Base-by-base conservation (phyloP, 1,140 invertebrate genomes). In the Drosophila repletoides region DNA sequence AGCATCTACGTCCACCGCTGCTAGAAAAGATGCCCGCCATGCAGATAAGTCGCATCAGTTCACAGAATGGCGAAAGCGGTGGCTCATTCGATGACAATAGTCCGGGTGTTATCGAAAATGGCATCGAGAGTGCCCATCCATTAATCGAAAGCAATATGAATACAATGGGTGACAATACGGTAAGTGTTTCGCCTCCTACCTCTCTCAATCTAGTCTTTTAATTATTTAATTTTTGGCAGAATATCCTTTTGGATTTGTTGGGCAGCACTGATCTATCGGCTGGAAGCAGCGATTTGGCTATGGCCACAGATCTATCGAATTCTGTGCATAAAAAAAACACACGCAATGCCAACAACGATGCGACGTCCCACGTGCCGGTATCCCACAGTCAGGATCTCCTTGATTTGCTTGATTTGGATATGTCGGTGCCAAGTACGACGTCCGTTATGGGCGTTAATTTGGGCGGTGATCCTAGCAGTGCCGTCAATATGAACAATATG, bases 1-100 rank as follows among this genome's bases (percentile, higher is more conserved):
- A 96, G 84, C 94, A 97, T 88, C 90, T 97, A 71, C 92, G 96
- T 65, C 92, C 94, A 1, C 94, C 95, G 14, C 91, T 99, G 21
- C 91, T 99, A 73, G 98, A 99, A 91, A 93, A 97, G 88, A 99
- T 99, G 98, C 98, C 98, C 46, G 94, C 96, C 5, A 95, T 97
- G 94, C 95, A 97, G 91, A 92, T 94, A 3, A 92, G 92, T 63
- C 91, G 93, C 46, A 89, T 89, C 10, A 88, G 88, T 53, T 84
- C 89, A 29, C 89, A 90, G 56, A 90, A 90, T 69, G 88, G 88
- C n/a, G 88, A 89, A 43, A 89, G 90, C 22, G 87, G 88, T 60
- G 89, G 83, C 59, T 80, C 81, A 66, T 92, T 92, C 7, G 93
- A 93, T 66, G 92, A 92, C 33, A 94, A 93, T 75, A 94, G 93